Evolutionary conservation across 2,113 vertebrate genomes (phyloP).

Genomic region (Trogon melanurus): DNA sequence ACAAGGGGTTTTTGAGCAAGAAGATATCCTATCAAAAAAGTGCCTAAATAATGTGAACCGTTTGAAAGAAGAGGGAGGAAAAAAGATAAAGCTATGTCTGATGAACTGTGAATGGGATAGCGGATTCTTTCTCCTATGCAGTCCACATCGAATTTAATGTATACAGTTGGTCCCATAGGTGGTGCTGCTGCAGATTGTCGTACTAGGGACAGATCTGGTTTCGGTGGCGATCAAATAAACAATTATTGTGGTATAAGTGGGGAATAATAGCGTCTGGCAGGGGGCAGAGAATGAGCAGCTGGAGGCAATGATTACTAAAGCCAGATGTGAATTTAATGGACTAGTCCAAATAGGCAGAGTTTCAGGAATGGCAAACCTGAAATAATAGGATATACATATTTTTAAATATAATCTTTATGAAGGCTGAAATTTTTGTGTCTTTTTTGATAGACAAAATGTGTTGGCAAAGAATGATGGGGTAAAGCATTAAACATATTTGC

Average conservation of each 20-base stretch:
- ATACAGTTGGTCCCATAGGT: background rate
- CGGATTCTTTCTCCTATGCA: background rate
- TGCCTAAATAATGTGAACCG: background rate
- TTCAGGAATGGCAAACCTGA: background rate
- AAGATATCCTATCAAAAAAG: background rate
- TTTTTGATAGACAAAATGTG: background rate
- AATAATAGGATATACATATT: background rate
- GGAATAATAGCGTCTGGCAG: slow-evolving; percentile 48
- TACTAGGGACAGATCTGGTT: background rate
- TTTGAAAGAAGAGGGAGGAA: background rate
- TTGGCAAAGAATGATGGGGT: background rate
- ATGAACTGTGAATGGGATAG: background rate
- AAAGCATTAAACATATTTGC: background rate
- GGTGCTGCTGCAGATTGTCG: slow-evolving; percentile 29
- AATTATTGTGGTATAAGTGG: slow-evolving; percentile 19
- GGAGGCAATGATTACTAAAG: slow-evolving; percentile 49
- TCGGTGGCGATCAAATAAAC: slow-evolving; percentile 44
- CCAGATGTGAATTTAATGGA: slow-evolving; percentile 26
- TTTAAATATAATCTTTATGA: fast-evolving
- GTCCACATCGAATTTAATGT: background rate
- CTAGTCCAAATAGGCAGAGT: background rate
- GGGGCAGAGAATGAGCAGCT: slow-evolving; percentile 46
- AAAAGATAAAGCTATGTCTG: background rate
- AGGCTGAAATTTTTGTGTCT: background rate
- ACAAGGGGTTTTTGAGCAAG: background rate